phyloP scores from a whole-genome alignment of 2,797 vertebrate species.

The Rhinophrynus dorsalis region DNA sequence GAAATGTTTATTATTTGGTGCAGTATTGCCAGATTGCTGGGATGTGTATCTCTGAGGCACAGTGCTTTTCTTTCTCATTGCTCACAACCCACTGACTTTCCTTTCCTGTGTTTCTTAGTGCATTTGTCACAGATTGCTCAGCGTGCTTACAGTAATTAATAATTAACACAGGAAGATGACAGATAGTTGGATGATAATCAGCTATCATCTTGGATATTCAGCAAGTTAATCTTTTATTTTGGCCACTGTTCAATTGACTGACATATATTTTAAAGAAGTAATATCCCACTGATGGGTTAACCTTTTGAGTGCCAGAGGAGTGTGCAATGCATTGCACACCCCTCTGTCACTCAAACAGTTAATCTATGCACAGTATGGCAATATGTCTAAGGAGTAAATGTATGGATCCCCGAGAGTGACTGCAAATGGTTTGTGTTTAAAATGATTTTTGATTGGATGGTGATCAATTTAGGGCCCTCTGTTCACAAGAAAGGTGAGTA shows the following conservation, averaged over 20 bases:
- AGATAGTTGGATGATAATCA: constrained; percentile 19
- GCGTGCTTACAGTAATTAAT: constrained; percentile 8
- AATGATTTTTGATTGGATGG: too few species aligned
- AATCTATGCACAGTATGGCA: not conserved
- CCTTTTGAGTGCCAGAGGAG: too few species aligned
- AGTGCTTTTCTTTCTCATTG: not conserved
- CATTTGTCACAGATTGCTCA: constrained; percentile 12
- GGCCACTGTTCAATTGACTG: constrained; percentile 17
- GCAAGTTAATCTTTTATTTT: constrained; percentile 15
- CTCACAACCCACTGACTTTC: not conserved
- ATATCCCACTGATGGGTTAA: constrained; percentile 30
- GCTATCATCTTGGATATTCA: not conserved
- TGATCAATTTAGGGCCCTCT: too few species aligned
- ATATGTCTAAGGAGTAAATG: not conserved
- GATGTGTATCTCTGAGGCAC: not conserved
- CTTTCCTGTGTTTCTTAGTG: not conserved
- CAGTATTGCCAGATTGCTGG: not conserved
- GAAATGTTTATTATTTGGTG: not conserved
- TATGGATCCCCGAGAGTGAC: not conserved
- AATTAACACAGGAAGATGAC: constrained; percentile 6
- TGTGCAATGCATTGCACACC: too few species aligned
- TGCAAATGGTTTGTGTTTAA: not conserved
- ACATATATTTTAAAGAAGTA: constrained; percentile 12
- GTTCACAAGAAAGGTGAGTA: too few species aligned
- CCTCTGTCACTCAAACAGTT: too few species aligned